Conservation (phyloP, 2,888 invertebrate genomes). For the Temnothorax ravouxi region DNA sequence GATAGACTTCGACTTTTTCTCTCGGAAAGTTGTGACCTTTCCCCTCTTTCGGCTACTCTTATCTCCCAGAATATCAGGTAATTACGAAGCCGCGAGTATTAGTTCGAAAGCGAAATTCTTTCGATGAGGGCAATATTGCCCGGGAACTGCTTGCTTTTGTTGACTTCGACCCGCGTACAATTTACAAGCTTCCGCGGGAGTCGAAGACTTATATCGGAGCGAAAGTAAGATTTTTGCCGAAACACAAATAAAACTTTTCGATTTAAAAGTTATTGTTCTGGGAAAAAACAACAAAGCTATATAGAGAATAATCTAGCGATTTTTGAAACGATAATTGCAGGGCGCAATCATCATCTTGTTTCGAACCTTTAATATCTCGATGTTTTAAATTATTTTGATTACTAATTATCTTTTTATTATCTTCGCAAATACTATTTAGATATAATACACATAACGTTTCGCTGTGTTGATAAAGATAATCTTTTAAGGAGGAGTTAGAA, state of each 20-base stretch:
- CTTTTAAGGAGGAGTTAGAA: background rate
- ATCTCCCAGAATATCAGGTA: background rate
- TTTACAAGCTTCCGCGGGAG: background rate
- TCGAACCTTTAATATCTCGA: background rate
- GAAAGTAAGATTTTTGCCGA: background rate
- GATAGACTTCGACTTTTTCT: background rate
- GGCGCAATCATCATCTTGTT: background rate
- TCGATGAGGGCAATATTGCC: slow-evolving; percentile 20
- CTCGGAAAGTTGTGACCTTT: background rate
- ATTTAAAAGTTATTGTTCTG: background rate
- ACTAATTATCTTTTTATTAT: background rate
- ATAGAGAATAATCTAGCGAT: background rate
- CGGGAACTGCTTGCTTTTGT: slow-evolving; percentile 9
- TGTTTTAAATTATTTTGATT: background rate
- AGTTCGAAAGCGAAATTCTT: slow-evolving; percentile 49
- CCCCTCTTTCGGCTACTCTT: background rate
- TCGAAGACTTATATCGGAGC: background rate
- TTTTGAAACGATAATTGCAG: background rate
- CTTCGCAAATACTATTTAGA: background rate
- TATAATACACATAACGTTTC: background rate
- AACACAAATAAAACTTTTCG: background rate
- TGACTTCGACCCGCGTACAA: background rate
- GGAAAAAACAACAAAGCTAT: background rate
- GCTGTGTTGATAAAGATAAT: background rate
- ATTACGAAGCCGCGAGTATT: slow-evolving; percentile 45